Evolutionary conservation across 2,888 invertebrate genomes (phyloP).

Genomic region (Drosophila phalerata): DNA sequence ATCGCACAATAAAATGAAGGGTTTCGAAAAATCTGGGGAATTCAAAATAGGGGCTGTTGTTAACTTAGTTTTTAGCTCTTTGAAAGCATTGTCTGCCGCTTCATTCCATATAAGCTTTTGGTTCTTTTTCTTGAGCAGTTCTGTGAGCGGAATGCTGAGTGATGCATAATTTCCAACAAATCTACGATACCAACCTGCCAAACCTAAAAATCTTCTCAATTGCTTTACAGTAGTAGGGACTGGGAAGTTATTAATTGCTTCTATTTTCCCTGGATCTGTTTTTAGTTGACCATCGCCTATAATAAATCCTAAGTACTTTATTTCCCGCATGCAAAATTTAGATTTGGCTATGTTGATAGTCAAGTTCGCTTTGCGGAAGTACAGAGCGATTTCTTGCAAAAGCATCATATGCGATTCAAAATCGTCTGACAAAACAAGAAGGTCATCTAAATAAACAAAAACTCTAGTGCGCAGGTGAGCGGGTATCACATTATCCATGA

Average conservation of each 20-base stretch:
- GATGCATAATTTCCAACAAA: slow-evolving; percentile 13
- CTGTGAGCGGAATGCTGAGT: slow-evolving; percentile 1
- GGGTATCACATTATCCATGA: too few species aligned
- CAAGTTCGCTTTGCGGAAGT: not conserved
- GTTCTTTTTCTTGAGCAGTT: not conserved
- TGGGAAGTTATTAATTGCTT: slow-evolving; percentile 1
- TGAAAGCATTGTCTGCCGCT: not conserved
- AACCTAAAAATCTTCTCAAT: slow-evolving; percentile 4
- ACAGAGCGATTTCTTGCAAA: not conserved
- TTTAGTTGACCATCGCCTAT: slow-evolving; percentile 1
- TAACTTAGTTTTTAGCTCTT: not conserved
- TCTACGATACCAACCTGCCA: not conserved
- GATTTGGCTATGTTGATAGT: slow-evolving; percentile 1
- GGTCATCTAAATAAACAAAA: too few species aligned
- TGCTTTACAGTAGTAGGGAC: slow-evolving; percentile 11
- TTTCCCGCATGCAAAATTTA: slow-evolving; percentile 6
- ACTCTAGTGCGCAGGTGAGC: too few species aligned
- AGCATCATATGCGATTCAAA: not conserved
- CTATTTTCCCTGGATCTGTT: slow-evolving; percentile 5
- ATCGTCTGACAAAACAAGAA: too few species aligned
- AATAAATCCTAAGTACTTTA: slow-evolving; percentile 5
- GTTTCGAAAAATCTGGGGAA: too few species aligned
- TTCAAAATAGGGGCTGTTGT: slow-evolving; percentile 1
- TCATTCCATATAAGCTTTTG: slow-evolving; percentile 2
- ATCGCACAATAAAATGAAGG: not conserved